Percentiles rank a stretch among this genome's conserved stretches.
Evolutionary conservation across 2,797 vertebrate genomes (phyloP).

Genomic region (Taenioides sp.): DNA sequence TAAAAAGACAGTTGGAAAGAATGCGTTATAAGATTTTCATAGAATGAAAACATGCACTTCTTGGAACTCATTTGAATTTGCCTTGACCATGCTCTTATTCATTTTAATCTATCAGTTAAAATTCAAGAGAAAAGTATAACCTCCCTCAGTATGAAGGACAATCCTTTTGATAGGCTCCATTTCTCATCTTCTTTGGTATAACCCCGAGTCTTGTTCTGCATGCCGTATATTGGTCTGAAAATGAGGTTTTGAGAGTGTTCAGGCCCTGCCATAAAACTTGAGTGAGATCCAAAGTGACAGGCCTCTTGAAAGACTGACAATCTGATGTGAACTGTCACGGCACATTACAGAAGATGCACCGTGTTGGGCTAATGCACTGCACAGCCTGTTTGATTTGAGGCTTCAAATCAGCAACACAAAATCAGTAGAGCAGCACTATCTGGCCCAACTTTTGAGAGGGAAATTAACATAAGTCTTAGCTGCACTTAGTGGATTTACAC

Average conservation of each 20-base stretch:
- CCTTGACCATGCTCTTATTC: background rate
- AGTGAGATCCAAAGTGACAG: conserved; percentile 67
- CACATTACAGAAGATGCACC: conserved; percentile 52
- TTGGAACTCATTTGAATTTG: background rate
- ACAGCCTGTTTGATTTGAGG: conserved; percentile 45
- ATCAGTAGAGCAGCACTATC: background rate
- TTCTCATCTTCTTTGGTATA: conserved; percentile 36
- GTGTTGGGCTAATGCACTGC: conserved; percentile 42
- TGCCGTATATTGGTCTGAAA: conserved; percentile 45
- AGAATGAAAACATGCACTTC: background rate
- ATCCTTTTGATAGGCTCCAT: conserved; percentile 27
- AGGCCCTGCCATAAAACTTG: conserved; percentile 59
- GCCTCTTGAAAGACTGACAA: conserved; percentile 61
- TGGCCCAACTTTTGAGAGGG: background rate
- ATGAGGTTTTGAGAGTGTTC: conserved; percentile 51
- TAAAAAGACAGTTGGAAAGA: no score
- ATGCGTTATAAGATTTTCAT: background rate
- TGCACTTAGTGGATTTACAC: background rate
- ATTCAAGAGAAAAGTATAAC: background rate
- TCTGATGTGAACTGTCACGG: conserved; percentile 66
- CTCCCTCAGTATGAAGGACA: conserved; percentile 5
- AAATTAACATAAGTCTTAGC: background rate
- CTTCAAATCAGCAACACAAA: conserved; percentile 33
- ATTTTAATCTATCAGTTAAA: background rate
- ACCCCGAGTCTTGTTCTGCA: conserved; percentile 49